Conservation (phyloP, 64 coral and sea anemone species). For the Stylophora pistillata region DNA sequence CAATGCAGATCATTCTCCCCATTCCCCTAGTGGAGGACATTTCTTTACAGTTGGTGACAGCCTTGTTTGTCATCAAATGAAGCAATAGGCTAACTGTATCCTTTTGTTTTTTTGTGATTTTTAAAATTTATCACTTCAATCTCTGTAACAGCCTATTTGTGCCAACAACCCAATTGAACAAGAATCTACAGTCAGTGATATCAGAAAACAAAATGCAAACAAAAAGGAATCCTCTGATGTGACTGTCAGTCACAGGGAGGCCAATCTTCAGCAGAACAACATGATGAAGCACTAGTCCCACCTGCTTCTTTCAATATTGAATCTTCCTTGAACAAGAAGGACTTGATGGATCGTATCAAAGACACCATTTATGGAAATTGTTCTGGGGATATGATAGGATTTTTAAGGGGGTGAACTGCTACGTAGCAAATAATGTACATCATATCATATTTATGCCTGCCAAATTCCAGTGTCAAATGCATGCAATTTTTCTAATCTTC, state of each 20-base stretch:
- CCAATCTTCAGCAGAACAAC: background rate
- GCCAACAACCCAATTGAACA: background rate
- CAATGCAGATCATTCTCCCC: too few species aligned
- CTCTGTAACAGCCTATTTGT: too few species aligned
- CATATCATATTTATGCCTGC: too few species aligned
- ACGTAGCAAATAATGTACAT: background rate
- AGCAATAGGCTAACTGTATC: too few species aligned
- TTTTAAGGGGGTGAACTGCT: slow-evolving; percentile 73
- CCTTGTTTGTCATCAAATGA: too few species aligned
- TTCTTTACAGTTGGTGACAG: too few species aligned
- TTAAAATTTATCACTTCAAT: too few species aligned
- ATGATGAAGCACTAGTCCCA: background rate
- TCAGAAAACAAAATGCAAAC: background rate
- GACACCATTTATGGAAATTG: slow-evolving; percentile 94
- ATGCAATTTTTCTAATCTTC: too few species aligned
- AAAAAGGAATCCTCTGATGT: background rate
- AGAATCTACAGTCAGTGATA: background rate
- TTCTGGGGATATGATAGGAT: slow-evolving; percentile 93
- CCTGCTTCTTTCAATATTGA: slow-evolving; percentile 41
- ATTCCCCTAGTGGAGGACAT: too few species aligned
- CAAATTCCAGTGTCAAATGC: too few species aligned
- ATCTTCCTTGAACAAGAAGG: slow-evolving; percentile 50
- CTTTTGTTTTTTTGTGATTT: too few species aligned
- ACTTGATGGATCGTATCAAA: slow-evolving; percentile 68
- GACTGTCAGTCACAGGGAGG: background rate